Conservation (phyloP, 2,888 invertebrate species). For the Epinotia ramella region DNA sequence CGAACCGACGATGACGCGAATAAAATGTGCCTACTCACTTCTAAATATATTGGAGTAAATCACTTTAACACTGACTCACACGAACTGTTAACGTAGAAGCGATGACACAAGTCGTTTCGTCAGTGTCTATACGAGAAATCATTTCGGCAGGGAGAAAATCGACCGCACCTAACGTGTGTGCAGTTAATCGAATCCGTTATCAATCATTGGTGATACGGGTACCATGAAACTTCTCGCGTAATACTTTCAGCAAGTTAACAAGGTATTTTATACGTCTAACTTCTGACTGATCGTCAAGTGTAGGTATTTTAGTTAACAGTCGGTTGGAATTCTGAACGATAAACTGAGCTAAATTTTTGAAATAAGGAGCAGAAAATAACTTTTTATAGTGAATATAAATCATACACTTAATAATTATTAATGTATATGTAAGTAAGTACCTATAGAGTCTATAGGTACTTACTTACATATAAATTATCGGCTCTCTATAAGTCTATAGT, state of each 20-base stretch:
- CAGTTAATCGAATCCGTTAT: conserved; percentile 23
- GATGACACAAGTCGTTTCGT: conserved; percentile 40
- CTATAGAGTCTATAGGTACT: no score
- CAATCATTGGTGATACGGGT: conserved; percentile 33
- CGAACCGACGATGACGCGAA: not conserved
- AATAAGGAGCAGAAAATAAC: no score
- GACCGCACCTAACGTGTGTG: conserved; percentile 3
- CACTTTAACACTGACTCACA: conserved; percentile 29
- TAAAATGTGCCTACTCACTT: not conserved
- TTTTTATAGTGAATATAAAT: no score
- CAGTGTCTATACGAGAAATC: conserved; percentile 40
- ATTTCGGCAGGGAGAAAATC: conserved; percentile 26
- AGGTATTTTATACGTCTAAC: conserved; percentile 18
- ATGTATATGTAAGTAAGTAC: no score
- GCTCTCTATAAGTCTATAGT: no score
- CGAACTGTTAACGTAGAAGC: conserved; percentile 21
- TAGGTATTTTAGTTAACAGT: not conserved
- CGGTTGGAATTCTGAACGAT: not conserved
- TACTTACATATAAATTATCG: no score
- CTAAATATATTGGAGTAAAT: not conserved
- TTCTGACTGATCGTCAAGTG: conserved; percentile 14
- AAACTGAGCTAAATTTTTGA: no score
- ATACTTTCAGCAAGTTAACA: conserved; percentile 2
- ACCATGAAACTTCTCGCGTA: conserved; percentile 12
- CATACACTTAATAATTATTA: no score